Evolutionary conservation across 2,888 invertebrate species (phyloP), one percentile per base, ranked within the genome.

Genomic region (Lochmaea crataegi): DNA sequence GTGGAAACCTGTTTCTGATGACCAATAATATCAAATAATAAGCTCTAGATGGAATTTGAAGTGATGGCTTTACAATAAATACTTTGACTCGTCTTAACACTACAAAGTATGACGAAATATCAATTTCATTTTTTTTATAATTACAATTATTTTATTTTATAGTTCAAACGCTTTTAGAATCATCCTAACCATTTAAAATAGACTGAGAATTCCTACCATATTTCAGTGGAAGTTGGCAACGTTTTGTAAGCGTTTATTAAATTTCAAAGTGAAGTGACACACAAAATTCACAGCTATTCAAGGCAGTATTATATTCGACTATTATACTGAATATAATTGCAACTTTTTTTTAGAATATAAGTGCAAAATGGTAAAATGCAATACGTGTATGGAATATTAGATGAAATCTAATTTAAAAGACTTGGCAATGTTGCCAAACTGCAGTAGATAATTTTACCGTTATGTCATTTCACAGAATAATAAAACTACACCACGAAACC

Each of bases 311-410:
- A 84, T 82, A 83, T 83, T 82, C 77, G 72, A 78, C 79, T 79
- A 82, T 84, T 84, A 84, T 82, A 79, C 76, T 60, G 68, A 71
- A 75, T 72, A 80, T 83, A 84, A 83, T 82, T 82, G 81, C 79
- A 75, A 79, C 81, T 82, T 82, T 83, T 61, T 84, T 83, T 82
- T 22, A 84, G 83, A 84, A 81, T 80, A 77, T 76, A 79, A 80
- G 80, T 80, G 83, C 82, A 81, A 83, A 42, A 83, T 82, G 81
- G 82, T 76, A 71, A 77, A 81, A 81, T 79, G 81, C 79, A 79
- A 77, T 82, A 84, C 84, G 84, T 84, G 84, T 79, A 76, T 71
- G 7, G 84, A 84, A 83, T 84, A 77, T 67, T 73, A 68, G 41
- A 63, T 68, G 73, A 56, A 81, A 79, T 58, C 16, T 70, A 66